Conservation (phyloP, 2,113 vertebrate genomes). For the Oreochromis spilurus region DNA sequence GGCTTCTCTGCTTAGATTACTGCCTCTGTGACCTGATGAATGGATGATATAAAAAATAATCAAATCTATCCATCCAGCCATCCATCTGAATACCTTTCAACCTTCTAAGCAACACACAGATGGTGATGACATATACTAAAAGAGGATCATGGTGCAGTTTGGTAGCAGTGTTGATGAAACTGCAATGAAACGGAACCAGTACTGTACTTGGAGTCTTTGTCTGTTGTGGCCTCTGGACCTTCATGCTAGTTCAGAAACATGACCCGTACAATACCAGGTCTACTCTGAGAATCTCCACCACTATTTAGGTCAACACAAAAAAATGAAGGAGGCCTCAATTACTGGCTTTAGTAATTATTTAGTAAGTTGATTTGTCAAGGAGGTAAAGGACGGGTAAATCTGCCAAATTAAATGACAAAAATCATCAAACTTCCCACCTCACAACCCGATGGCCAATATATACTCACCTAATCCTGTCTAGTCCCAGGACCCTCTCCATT, state of each 20-base stretch:
- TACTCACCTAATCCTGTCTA: fast-evolving
- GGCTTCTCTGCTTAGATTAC: not conserved
- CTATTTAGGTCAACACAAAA: not conserved
- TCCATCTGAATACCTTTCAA: not conserved
- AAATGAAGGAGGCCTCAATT: not conserved
- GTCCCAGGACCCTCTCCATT: not conserved
- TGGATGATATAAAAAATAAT: not conserved
- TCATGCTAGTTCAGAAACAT: not conserved
- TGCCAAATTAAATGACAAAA: not conserved
- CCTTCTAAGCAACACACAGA: not conserved
- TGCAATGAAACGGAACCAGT: fast-evolving
- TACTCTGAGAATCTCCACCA: not conserved
- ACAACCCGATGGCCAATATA: fast-evolving
- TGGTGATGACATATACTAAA: not conserved
- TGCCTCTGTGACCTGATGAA: not conserved
- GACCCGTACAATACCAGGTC: fast-evolving
- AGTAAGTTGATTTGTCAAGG: not conserved
- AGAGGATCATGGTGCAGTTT: not conserved
- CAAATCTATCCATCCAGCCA: not conserved
- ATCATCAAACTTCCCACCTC: fast-evolving
- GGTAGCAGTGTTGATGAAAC: not conserved
- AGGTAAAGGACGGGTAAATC: fast-evolving
- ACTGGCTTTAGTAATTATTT: not conserved
- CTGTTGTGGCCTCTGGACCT: not conserved
- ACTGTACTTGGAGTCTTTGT: fast-evolving